Evolutionary conservation across 1,140 invertebrate species (phyloP).

Genomic region (Lanistes nyassanus): DNA sequence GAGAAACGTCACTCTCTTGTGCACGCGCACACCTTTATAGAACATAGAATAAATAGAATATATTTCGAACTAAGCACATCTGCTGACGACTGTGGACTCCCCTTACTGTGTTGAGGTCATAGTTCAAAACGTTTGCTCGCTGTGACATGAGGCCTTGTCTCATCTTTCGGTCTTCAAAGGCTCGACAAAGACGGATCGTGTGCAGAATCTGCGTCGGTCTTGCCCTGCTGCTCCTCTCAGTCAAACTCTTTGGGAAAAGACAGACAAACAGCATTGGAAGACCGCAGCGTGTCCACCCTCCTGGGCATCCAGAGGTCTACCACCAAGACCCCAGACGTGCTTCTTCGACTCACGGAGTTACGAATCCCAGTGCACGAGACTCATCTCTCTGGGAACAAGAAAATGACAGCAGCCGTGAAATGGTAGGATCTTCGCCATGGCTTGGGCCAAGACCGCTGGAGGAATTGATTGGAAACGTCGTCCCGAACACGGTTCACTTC

Average conservation of each 20-base stretch:
- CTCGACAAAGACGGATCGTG: too few relatives aligned
- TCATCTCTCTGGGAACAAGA: background rate
- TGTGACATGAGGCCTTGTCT: background rate
- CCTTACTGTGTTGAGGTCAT: too few relatives aligned
- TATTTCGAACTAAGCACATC: background rate
- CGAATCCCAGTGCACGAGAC: background rate
- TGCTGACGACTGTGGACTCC: too few relatives aligned
- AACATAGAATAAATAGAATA: background rate
- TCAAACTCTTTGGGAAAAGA: background rate
- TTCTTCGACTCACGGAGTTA: background rate
- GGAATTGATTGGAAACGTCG: slow-evolving; percentile 32
- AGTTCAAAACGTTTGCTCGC: background rate
- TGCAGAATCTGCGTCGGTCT: too few relatives aligned
- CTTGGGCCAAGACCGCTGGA: slow-evolving; percentile 38
- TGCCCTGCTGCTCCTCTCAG: too few relatives aligned
- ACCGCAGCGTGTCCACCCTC: background rate
- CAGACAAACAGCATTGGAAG: background rate
- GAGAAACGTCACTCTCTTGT: background rate
- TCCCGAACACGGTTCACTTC: slow-evolving; percentile 23
- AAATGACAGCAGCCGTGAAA: background rate
- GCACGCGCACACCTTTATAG: slow-evolving; percentile 1
- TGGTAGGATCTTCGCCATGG: background rate
- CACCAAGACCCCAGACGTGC: background rate
- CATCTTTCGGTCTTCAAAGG: too few relatives aligned
- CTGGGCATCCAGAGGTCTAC: background rate